Evolutionary conservation across 2,888 invertebrate genomes (phyloP), one percentile per base, ranked within the genome.

Genomic region (Epiblema foenella): DNA sequence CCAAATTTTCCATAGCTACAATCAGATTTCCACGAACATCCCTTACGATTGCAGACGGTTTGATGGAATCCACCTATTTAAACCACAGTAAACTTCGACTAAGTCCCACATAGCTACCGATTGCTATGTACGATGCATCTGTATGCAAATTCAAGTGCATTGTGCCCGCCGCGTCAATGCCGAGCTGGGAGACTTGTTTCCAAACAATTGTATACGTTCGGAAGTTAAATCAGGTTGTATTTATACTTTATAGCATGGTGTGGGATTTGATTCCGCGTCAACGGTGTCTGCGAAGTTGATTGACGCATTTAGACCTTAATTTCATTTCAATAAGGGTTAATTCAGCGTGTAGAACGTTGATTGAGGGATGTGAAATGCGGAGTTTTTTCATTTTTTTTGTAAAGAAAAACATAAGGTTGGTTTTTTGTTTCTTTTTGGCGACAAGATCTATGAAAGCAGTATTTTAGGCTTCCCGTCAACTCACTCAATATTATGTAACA

Each of bases 91-190:
- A 60, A 60, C 60, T 60, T 60, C 33, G 37, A 57, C 24, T 20
- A 49, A 60, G 60, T 42, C 42, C 12, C 17, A 60, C 29, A 20
- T n/a, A 56, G 20, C 46, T 33, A 10, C 49, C 18, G 24, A 63
- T 24, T 10, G 51, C 58, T 65, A 37, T 39, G 52, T 54, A 52
- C 33, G 59, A 59, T 65, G 70, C 59, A 60, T 86, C 84, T 86
- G 84, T 81, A 89, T 88, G 86, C 84, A 88, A 88, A 88, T 87
- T 83, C 77, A 75, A 77, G 79, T 82, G 85, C 82, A 87, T 87
- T 87, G 87, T 87, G 82, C 82, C 81, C 67, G 59, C 51, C 80
- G 79, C 83, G 80, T 81, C 83, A 81, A 83, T 81, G 75, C 76
- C 56, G 78, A 67, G 75, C 69, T 76, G 81, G 82, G 82, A 81